Evolutionary conservation across 2,888 invertebrate species (phyloP).

Genomic region (Chloroclystis v-ata): DNA sequence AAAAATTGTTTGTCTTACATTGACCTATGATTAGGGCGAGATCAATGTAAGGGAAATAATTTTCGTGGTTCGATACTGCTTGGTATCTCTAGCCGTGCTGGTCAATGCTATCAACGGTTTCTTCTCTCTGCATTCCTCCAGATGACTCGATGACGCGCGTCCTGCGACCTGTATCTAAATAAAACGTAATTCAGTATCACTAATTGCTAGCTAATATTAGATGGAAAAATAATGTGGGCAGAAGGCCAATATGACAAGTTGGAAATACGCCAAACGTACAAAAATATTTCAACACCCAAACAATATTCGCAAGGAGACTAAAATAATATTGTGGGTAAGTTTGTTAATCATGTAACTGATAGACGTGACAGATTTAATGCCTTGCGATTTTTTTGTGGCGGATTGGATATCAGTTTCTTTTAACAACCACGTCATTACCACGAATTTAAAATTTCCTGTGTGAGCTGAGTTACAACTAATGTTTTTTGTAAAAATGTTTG

Average conservation of each 20-base stretch:
- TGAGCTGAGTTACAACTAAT: too few species aligned
- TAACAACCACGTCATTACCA: too few species aligned
- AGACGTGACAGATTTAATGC: constrained; percentile 7
- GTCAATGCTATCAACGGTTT: constrained; percentile 37
- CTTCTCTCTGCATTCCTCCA: constrained; percentile 37
- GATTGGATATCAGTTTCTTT: too few species aligned
- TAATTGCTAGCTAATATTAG: constrained; percentile 37
- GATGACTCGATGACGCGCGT: constrained; percentile 45
- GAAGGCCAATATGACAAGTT: constrained; percentile 35
- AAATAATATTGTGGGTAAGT: constrained; percentile 17
- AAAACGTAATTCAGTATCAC: constrained; percentile 38
- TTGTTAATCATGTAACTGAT: constrained; percentile 6
- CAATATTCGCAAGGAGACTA: constrained; percentile 24
- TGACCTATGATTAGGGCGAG: constrained; percentile 63
- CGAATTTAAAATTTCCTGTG: neutral
- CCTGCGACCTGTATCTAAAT: constrained; percentile 54
- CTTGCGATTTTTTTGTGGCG: neutral
- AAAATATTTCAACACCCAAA: constrained; percentile 25
- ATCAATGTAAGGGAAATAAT: constrained; percentile 67
- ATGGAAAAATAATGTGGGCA: constrained; percentile 37
- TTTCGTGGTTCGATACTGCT: constrained; percentile 50
- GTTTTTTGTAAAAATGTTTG: too few species aligned
- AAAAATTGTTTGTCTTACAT: constrained; percentile 64
- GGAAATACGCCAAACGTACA: constrained; percentile 40
- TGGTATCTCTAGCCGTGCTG: constrained; percentile 40